Evolutionary conservation across 2,888 invertebrate species (phyloP).

Genomic region (Drosophila nigricruria): DNA sequence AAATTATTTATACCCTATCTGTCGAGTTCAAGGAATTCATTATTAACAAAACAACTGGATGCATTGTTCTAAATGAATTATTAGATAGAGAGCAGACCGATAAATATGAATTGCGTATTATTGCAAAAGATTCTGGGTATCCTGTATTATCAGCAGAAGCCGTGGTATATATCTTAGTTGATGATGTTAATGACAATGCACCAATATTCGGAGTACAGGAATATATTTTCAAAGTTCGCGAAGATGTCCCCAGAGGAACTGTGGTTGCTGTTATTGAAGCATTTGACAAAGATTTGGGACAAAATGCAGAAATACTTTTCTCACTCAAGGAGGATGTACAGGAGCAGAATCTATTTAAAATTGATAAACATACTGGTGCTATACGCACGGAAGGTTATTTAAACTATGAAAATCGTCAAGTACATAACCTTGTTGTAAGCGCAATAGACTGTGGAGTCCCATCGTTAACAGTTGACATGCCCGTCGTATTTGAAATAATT

Average conservation of each 20-base stretch:
- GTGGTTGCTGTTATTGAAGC: conserved; percentile 93
- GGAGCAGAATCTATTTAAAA: conserved; percentile 87
- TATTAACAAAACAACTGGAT: conserved; percentile 91
- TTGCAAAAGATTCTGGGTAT: conserved; percentile 91
- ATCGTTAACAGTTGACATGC: conserved; percentile 91
- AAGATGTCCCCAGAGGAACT: conserved; percentile 95
- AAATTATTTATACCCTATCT: conserved; percentile 89
- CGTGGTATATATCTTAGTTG: conserved; percentile 91
- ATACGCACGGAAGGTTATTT: conserved; percentile 91
- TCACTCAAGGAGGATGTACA: conserved; percentile 88
- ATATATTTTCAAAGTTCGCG: conserved; percentile 93
- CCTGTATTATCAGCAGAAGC: conserved; percentile 92
- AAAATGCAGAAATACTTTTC: conserved; percentile 93
- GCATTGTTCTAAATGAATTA: conserved; percentile 90
- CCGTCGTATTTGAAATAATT: conserved; percentile 93
- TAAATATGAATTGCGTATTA: conserved; percentile 91
- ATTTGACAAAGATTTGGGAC: conserved; percentile 94
- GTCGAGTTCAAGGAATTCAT: conserved; percentile 92
- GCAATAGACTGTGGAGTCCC: conserved; percentile 95
- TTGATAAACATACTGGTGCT: conserved; percentile 94
- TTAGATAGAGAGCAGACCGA: conserved; percentile 95
- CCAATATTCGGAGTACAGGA: conserved; percentile 92
- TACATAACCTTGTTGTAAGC: conserved; percentile 94
- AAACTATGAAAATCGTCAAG: conserved; percentile 95
- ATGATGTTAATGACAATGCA: conserved; percentile 96